Percentiles rank a stretch among this genome's conserved stretches.
phyloP scores from a whole-genome alignment of 2,888 invertebrate genomes.

The Rotaria socialis region DNA sequence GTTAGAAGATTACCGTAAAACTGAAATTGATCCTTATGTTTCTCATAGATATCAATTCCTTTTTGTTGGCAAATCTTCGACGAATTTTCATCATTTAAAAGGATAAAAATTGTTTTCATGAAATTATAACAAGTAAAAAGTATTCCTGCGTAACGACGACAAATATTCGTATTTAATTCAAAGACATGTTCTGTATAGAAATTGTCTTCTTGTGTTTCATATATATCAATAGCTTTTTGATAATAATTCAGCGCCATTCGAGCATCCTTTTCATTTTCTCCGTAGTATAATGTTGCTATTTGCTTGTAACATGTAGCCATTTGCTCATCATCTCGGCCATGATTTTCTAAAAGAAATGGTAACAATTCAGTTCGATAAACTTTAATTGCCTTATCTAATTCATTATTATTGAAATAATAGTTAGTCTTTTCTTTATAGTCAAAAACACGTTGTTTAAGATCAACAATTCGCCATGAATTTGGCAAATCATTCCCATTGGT shows the following conservation, averaged over 20 bases:
- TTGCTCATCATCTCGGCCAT: neutral
- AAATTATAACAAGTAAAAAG: neutral
- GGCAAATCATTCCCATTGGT: neutral
- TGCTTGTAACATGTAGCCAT: neutral
- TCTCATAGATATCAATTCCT: neutral
- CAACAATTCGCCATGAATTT: neutral
- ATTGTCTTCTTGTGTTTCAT: neutral
- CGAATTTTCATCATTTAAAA: neutral
- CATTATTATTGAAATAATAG: neutral
- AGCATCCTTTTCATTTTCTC: neutral
- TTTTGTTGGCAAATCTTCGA: neutral
- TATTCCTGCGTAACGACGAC: neutral
- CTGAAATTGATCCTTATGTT: constrained; percentile 2
- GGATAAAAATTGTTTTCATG: neutral
- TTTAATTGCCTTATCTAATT: neutral
- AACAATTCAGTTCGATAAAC: neutral
- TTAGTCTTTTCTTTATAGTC: neutral
- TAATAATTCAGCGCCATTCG: neutral
- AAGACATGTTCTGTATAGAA: neutral
- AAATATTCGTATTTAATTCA: neutral
- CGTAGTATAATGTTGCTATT: neutral
- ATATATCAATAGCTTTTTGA: neutral
- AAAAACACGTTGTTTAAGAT: neutral
- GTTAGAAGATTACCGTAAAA: neutral
- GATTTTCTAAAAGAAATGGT: constrained; percentile 3